Evolutionary conservation across 2,888 invertebrate genomes (phyloP), one percentile per base, ranked within the genome.

Genomic region (Gibbula magus): DNA sequence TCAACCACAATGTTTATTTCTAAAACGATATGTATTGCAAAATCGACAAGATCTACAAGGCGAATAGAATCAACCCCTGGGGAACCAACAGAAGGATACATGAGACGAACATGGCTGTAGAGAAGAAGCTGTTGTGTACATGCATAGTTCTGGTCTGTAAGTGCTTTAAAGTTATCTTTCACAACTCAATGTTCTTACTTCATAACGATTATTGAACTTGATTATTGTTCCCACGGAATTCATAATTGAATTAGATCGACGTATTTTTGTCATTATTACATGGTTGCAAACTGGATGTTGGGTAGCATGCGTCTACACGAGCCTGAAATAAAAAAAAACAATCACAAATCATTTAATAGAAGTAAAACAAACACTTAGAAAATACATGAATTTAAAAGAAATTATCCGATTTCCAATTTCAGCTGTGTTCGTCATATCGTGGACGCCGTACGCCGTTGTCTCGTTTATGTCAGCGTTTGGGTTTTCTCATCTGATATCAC

Each of bases 391-490:
- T 5, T 35, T 45, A 45, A 8, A 10, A 5, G 10, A 45, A 45
- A 10, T n/a, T n/a, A 4, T 10, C 10, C 45, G 5, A 10, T 10
- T 45, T 45, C 10, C 1, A 45, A 56, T 75, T 82, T 5, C 79
- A 90, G 90, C 81, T 18, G 84, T 86, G 3, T 90, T 81, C 79
- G 79, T 88, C 39, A 78, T 82, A 0, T 87, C 87, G 2, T 91
- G 91, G 91, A 81, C 84, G 51, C 90, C 91, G 2, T 91, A 90
- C 78, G 82, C 89, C 7, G 77, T 89, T 18, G 87, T 89, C 2
- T 89, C 88, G 0, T 86, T 91, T 51, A 86, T 86, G 82, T 84
- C 86, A 4, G 85, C 87, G 4, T 87, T 89, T 56, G 87, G 86
- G 4, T 81, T 84, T 51, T 82, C 82, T 1, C 80, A 79, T n/a